Percentiles rank a stretch among this genome's conserved stretches.
Conservation (phyloP, 1,140 invertebrate genomes). For the Agrilus planipennis region DNA sequence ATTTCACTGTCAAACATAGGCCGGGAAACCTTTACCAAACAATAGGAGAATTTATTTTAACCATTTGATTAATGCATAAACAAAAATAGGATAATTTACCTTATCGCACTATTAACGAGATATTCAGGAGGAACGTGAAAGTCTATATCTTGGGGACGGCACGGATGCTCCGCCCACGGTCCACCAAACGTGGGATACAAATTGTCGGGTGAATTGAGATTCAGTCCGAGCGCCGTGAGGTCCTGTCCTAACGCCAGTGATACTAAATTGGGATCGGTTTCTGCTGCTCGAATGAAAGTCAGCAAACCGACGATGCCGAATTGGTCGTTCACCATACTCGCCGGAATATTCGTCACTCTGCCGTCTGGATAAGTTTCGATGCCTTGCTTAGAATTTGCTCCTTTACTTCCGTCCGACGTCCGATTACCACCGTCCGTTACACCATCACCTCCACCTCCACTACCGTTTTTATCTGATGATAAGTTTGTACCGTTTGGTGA, state of each 20-base stretch:
- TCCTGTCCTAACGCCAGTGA: conserved; percentile 93
- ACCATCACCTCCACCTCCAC: conserved; percentile 17
- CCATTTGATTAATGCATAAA: no score
- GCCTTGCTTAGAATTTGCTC: conserved; percentile 50
- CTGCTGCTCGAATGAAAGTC: conserved; percentile 93
- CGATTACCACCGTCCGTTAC: conserved; percentile 28
- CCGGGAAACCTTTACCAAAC: no score
- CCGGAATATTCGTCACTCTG: conserved; percentile 96
- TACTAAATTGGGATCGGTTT: conserved; percentile 91
- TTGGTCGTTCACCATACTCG: conserved; percentile 97
- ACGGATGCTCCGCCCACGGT: conserved; percentile 94
- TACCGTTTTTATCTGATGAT: conserved; percentile 23
- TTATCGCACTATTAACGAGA: conserved; percentile 84
- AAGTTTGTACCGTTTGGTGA: conserved; percentile 39
- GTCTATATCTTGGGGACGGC: conserved; percentile 97
- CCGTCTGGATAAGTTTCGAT: conserved; percentile 92
- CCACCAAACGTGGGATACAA: conserved; percentile 95
- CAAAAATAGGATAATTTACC: conserved; percentile 31
- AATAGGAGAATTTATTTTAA: no score
- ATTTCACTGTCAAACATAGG: no score
- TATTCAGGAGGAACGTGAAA: conserved; percentile 98
- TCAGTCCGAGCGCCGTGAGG: conserved; percentile 91
- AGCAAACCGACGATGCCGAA: conserved; percentile 97
- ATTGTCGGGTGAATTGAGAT: conserved; percentile 95
- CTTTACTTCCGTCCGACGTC: conserved; percentile 27